phyloP scores from a whole-genome alignment of 2,113 vertebrate species.

The Phrynocephalus versicolor region DNA sequence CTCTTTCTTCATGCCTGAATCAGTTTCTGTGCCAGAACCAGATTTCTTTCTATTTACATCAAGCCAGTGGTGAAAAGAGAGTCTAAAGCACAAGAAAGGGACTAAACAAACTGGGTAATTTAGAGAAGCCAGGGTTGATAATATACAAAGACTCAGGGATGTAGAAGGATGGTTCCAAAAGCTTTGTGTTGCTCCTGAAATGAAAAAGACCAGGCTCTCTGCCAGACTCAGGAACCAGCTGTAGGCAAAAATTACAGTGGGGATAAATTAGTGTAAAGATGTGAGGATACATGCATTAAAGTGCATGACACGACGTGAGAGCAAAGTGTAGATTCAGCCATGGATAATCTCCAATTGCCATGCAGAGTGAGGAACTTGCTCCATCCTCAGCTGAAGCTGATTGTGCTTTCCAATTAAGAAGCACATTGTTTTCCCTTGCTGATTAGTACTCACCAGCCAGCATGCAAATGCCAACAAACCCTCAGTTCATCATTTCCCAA shows the following conservation, averaged over 20 bases:
- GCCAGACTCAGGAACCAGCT: constrained; percentile 3
- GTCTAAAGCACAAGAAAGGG: not conserved
- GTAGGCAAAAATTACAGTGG: not conserved
- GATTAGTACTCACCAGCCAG: constrained; percentile 53
- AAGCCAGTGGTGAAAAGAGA: not conserved
- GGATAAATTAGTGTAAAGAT: constrained; percentile 26
- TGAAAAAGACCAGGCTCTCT: not conserved
- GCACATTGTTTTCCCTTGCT: constrained; percentile 32
- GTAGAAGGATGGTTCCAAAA: not conserved
- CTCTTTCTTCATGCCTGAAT: not conserved
- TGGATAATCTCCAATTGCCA: not conserved
- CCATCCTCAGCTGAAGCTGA: constrained; percentile 33
- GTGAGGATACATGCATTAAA: constrained; percentile 25
- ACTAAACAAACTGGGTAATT: constrained; percentile 10
- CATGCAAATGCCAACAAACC: constrained; percentile 47
- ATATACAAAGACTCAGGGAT: not conserved
- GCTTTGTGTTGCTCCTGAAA: not conserved
- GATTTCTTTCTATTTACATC: not conserved
- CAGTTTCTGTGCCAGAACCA: not conserved
- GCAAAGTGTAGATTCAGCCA: constrained; percentile 1
- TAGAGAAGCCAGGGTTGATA: not conserved
- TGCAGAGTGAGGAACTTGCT: constrained; percentile 13
- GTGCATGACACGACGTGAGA: not conserved
- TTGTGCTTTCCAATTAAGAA: constrained; percentile 54
- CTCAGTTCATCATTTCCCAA: constrained; percentile 58